phyloP scores from a whole-genome alignment of 2,888 invertebrate genomes.

The Parapristionchus giblindavisi region DNA sequence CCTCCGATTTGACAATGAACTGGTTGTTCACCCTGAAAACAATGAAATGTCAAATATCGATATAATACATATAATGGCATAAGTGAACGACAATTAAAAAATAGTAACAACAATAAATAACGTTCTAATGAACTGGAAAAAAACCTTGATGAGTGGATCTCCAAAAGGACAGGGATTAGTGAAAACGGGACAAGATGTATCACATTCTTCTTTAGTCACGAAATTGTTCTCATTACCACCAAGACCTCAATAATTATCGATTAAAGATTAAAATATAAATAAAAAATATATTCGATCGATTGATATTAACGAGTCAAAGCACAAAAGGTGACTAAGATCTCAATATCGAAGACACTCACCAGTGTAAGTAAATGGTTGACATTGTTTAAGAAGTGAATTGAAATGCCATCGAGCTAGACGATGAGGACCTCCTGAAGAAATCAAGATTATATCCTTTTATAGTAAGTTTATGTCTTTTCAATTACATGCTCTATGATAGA shows the following conservation, averaged over 20 bases:
- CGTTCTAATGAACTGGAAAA: too few species aligned
- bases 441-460: constrained; percentile 43
- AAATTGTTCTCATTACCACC: constrained; percentile 68
- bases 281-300: too few species aligned
- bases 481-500: too few species aligned
- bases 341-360: constrained; percentile 39
- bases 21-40: constrained; percentile 24
- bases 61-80: not conserved
- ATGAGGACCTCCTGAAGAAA: not conserved
- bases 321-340: too few species aligned
- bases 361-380: constrained; percentile 62
- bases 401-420: constrained; percentile 52
- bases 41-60: not conserved
- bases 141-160: constrained; percentile 51
- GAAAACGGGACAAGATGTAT: constrained; percentile 58
- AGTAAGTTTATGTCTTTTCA: too few species aligned
- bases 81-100: not conserved
- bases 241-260: constrained; percentile 45
- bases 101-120: not conserved
- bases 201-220: constrained; percentile 60
- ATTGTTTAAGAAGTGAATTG: constrained; percentile 53
- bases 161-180: constrained; percentile 63
- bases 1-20: constrained; percentile 14
- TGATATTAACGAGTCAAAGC: too few species aligned
- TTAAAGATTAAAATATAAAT: too few species aligned